phyloP scores from a whole-genome alignment of 2,113 vertebrate species.

The Tursiops truncatus region DNA sequence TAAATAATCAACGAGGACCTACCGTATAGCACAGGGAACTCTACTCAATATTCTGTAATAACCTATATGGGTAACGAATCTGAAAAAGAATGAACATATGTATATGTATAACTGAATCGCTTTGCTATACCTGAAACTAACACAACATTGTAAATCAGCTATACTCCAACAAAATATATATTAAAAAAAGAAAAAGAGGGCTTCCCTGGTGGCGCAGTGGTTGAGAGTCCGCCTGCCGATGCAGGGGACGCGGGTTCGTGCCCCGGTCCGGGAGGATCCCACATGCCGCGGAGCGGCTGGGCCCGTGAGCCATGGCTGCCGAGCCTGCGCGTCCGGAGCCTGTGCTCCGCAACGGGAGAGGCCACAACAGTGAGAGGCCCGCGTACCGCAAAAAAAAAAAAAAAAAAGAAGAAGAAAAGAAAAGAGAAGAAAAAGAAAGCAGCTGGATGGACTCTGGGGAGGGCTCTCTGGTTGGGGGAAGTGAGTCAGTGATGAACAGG shows the following conservation, averaged over 20 bases:
- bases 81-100: neutral
- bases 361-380: no score
- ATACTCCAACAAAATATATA: neutral
- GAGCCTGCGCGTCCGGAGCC: no score
- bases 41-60: neutral
- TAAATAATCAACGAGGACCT: no score
- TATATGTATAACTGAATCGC: neutral
- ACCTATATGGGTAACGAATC: neutral
- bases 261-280: no score
- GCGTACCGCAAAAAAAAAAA: no score
- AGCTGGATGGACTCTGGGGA: neutral
- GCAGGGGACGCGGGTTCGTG: no score
- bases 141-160: neutral
- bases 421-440: neutral
- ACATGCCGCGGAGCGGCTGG: no score
- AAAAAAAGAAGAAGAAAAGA: no score
- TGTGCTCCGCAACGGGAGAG: no score
- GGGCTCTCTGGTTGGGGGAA: neutral
- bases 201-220: no score
- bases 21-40: neutral
- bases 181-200: neutral
- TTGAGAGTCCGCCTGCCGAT: no score
- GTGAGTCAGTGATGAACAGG: neutral
- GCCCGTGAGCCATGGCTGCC: no score
- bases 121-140: neutral